phyloP scores from a whole-genome alignment of 2,797 vertebrate genomes.

The Etheostoma perlongum region DNA sequence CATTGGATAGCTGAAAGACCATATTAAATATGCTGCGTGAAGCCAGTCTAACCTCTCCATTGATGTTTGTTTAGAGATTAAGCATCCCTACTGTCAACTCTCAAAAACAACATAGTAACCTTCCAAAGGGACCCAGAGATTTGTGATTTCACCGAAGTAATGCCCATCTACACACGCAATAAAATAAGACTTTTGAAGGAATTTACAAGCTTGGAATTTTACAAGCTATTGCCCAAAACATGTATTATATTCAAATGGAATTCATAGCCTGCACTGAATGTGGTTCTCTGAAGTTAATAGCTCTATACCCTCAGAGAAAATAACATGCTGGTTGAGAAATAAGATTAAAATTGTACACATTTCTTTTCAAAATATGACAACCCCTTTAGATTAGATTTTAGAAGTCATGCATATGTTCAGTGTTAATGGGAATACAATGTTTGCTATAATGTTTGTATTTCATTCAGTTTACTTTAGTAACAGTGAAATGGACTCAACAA shows the following conservation, averaged over 20 bases:
- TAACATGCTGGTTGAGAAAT: conserved; percentile 52
- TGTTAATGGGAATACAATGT: conserved; percentile 29
- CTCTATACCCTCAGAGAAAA: conserved; percentile 59
- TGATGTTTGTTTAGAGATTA: conserved; percentile 38
- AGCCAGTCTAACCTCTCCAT: conserved; percentile 1
- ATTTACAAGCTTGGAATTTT: conserved; percentile 27
- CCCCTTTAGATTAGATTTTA: conserved; percentile 52
- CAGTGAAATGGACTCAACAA: background rate
- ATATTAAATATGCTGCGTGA: conserved; percentile 11
- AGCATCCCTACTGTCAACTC: conserved; percentile 2
- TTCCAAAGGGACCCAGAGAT: conserved; percentile 33
- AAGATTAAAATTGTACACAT: conserved; percentile 50
- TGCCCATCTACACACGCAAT: conserved; percentile 29
- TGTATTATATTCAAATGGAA: conserved; percentile 57
- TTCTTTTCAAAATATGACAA: conserved; percentile 42
- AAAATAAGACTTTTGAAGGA: conserved; percentile 25
- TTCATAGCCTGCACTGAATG: conserved; percentile 52
- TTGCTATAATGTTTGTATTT: conserved; percentile 4
- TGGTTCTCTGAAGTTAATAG: conserved; percentile 64
- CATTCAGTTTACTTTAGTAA: conserved; percentile 5
- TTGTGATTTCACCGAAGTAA: conserved; percentile 49
- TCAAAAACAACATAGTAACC: conserved; percentile 16
- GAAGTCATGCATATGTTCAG: conserved; percentile 34
- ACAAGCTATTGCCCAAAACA: conserved; percentile 57
- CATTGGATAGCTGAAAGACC: conserved; percentile 7